Conservation (phyloP, 2,888 invertebrate species). For the Dicyrtomina minuta region DNA sequence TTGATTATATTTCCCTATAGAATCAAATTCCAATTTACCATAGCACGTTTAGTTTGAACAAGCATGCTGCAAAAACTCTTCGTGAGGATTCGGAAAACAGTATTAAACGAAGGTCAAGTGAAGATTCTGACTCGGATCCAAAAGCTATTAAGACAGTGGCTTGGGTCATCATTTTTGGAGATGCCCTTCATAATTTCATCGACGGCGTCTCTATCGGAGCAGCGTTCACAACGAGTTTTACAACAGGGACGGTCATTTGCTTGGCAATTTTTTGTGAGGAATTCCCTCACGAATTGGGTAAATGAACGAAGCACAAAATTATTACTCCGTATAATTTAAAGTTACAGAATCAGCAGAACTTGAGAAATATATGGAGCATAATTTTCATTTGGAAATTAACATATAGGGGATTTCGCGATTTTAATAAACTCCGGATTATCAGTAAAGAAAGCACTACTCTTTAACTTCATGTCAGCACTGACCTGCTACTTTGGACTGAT, state of each 20-base stretch:
- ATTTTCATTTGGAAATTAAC: too few species aligned
- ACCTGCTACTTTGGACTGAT: constrained; percentile 62
- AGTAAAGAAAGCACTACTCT: constrained; percentile 61
- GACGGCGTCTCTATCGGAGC: constrained; percentile 65
- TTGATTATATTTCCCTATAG: too few species aligned
- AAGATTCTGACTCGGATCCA: too few species aligned
- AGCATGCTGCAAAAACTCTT: constrained; percentile 33
- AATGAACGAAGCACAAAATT: too few species aligned
- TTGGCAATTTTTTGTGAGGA: constrained; percentile 65
- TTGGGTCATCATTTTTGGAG: constrained; percentile 66
- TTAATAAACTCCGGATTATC: constrained; percentile 64
- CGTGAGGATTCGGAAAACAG: constrained; percentile 25
- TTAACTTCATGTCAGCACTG: constrained; percentile 63
- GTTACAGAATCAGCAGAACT: too few species aligned
- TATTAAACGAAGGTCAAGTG: not conserved
- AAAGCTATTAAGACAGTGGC: constrained; percentile 61
- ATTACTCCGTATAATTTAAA: too few species aligned
- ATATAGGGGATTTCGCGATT: constrained; percentile 66
- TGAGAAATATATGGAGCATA: too few species aligned
- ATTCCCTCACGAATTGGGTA: constrained; percentile 65
- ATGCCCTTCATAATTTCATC: constrained; percentile 66
- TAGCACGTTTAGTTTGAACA: constrained; percentile 51
- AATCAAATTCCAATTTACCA: constrained; percentile 39
- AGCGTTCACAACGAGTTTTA: constrained; percentile 61
- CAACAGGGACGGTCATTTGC: constrained; percentile 62